These are phyloP conservation scores for Oceanodroma leucorhoa DNA, from an alignment of 2,797 vertebrate species.

Conservation along the genomic window DNA sequence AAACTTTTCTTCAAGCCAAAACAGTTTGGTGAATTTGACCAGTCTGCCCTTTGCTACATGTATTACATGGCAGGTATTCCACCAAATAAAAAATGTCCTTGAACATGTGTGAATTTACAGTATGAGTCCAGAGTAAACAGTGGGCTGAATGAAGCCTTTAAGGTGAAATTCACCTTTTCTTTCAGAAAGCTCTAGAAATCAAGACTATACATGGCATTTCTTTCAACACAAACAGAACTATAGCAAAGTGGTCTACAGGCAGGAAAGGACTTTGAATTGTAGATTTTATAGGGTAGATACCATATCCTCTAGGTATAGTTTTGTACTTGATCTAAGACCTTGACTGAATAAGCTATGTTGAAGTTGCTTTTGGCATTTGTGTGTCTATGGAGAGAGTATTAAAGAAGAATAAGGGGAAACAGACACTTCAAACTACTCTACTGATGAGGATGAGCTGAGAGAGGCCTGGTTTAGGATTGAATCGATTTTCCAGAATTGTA, in stretches of 20 bases:
- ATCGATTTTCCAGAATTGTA: neutral
- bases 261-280: neutral
- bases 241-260: neutral
- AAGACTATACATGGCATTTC: neutral
- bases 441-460: neutral
- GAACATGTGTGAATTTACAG: neutral
- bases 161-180: neutral
- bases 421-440: neutral
- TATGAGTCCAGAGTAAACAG: neutral
- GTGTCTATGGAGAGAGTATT: neutral
- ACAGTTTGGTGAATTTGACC: neutral
- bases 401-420: neutral
- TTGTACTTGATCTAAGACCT: neutral
- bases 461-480: neutral
- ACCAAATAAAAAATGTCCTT: neutral
- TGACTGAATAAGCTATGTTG: neutral
- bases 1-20: neutral
- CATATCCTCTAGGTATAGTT: neutral
- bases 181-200: neutral
- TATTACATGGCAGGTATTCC: neutral
- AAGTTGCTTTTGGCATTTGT: neutral
- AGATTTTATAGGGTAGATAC: neutral
- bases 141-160: neutral
- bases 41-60: neutral
- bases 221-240: neutral